Percentiles rank a stretch among this genome's conserved stretches.
Conservation (phyloP, 2,113 vertebrate species). For the Anarhynchus alexandrinus region DNA sequence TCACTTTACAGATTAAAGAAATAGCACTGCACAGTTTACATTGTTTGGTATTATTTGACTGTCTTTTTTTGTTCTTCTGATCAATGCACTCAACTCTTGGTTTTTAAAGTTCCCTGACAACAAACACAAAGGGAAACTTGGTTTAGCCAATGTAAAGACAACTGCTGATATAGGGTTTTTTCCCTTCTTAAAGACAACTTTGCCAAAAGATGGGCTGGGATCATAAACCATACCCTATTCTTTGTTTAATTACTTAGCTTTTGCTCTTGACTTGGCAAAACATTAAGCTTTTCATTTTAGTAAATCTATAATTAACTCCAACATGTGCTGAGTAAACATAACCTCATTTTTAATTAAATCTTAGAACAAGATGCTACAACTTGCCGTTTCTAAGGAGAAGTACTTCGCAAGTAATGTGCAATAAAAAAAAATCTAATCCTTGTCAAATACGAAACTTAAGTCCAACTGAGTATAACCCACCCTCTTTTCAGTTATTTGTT, state of each 20-base stretch:
- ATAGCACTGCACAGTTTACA: not conserved
- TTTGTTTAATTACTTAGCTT: constrained; percentile 68
- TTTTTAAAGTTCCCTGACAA: not conserved
- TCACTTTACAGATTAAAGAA: not conserved
- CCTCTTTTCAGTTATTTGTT: not conserved
- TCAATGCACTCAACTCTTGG: not conserved
- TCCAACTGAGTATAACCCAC: not conserved
- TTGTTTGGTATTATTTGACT: not conserved
- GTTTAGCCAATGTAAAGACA: not conserved
- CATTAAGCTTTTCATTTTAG: constrained; percentile 68
- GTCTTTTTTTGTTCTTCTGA: not conserved
- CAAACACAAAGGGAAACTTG: not conserved
- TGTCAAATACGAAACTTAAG: constrained; percentile 2
- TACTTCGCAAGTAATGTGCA: not conserved
- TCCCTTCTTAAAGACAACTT: not conserved
- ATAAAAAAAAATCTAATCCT: not conserved
- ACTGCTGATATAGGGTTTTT: not conserved
- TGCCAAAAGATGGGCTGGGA: constrained; percentile 53
- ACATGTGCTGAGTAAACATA: constrained; percentile 68
- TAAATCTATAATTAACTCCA: constrained; percentile 68
- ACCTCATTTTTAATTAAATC: constrained; percentile 70
- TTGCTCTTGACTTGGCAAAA: constrained; percentile 68
- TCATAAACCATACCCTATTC: constrained; percentile 56
- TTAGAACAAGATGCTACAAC: constrained; percentile 56
- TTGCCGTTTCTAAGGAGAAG: constrained; percentile 49